Percentiles rank a stretch among this genome's conserved stretches.
phyloP scores from a whole-genome alignment of 2,797 vertebrate species.

The Falco berigora region DNA sequence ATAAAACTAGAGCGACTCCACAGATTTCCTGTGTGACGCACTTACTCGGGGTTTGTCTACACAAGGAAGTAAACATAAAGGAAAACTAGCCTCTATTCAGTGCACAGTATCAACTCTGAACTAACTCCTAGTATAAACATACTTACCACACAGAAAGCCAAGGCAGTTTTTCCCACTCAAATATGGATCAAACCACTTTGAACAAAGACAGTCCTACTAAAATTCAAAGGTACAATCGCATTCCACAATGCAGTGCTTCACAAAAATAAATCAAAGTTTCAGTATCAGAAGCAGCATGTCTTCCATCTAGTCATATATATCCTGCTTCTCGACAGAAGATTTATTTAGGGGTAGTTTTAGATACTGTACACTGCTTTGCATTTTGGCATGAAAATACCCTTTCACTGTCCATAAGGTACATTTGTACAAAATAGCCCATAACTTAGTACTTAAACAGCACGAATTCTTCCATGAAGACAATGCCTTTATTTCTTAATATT shows the following conservation, averaged over 20 bases:
- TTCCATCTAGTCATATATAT: neutral
- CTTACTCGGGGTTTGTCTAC: neutral
- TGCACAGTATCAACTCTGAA: neutral
- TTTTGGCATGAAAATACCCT: neutral
- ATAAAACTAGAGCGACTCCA: neutral
- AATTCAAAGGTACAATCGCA: neutral
- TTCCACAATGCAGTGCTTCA: neutral
- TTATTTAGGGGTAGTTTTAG: neutral
- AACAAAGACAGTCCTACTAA: neutral
- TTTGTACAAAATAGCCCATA: neutral
- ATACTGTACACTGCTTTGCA: neutral
- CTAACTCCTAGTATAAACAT: neutral
- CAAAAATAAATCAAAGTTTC: neutral
- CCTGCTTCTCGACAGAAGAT: neutral
- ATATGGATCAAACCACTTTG: neutral
- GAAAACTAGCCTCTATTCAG: neutral
- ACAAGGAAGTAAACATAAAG: neutral
- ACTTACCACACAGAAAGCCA: neutral
- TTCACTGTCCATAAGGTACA: neutral
- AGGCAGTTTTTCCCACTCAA: neutral
- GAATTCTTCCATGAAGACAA: neutral
- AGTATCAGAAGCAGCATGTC: neutral
- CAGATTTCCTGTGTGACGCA: slow-evolving; percentile 16
- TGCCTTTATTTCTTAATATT: neutral
- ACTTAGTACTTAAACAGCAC: neutral